Conservation (phyloP, 2,797 vertebrate genomes). For the Artibeus jamaicensis region DNA sequence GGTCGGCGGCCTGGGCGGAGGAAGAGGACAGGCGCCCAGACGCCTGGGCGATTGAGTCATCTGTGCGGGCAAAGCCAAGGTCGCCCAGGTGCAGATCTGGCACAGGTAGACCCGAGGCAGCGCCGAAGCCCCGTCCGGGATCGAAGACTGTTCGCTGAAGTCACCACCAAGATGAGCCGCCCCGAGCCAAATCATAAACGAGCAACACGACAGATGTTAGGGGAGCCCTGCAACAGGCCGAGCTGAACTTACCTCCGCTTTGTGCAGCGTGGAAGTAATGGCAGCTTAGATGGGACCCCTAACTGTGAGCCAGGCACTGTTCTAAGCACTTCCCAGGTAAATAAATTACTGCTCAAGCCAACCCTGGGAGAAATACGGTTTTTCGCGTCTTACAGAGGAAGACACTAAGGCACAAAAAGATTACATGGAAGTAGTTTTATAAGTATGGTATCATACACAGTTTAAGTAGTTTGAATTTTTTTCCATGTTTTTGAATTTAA, state of each 20-base stretch:
- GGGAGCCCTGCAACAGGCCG: background rate
- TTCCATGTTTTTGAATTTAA: background rate
- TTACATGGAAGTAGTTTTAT: background rate
- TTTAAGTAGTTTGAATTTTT: background rate
- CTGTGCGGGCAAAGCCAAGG: constrained; percentile 29
- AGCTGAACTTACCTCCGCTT: background rate
- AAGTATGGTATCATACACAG: fast-evolving
- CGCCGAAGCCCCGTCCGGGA: background rate
- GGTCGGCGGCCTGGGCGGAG: constrained; percentile 27
- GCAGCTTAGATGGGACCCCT: background rate
- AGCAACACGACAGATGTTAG: background rate
- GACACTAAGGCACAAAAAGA: background rate
- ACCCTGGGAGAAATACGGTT: fast-evolving
- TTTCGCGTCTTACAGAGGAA: fast-evolving
- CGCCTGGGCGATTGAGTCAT: background rate
- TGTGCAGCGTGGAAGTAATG: background rate
- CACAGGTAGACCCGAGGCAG: constrained; percentile 49
- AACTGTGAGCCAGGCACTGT: background rate
- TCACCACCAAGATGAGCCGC: background rate
- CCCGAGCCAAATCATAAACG: background rate
- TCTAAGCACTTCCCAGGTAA: background rate
- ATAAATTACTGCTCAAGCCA: fast-evolving
- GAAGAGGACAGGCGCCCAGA: background rate
- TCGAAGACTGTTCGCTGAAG: background rate
- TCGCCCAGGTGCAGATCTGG: constrained; percentile 64